Conservation (phyloP, 2,888 invertebrate species). For the Anoplius nigerrimus region DNA sequence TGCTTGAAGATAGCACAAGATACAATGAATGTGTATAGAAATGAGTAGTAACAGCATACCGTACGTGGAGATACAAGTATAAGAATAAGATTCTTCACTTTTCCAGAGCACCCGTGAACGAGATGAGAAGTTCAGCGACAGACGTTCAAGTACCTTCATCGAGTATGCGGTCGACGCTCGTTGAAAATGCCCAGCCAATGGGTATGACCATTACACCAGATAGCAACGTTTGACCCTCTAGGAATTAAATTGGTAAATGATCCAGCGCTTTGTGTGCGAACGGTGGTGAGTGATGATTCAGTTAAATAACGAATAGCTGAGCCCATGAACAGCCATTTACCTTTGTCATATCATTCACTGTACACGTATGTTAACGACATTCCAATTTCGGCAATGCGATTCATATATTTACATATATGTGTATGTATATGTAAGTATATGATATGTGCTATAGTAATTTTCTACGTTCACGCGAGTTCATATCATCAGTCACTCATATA, state of each 20-base stretch:
- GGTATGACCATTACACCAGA: constrained; percentile 84
- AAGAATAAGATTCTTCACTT: not conserved
- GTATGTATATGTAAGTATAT: too few species aligned
- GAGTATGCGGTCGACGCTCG: constrained; percentile 84
- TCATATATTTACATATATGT: too few species aligned
- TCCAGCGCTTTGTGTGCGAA: constrained; percentile 31
- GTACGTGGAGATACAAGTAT: not conserved
- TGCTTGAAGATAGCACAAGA: too few species aligned
- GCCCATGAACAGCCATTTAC: constrained; percentile 41
- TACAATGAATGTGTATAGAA: too few species aligned
- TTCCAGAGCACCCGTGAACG: constrained; percentile 84
- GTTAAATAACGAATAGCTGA: constrained; percentile 36
- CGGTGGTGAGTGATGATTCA: constrained; percentile 41
- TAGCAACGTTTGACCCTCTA: constrained; percentile 80
- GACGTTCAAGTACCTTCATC: constrained; percentile 68
- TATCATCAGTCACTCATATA: not conserved
- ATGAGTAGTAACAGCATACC: not conserved
- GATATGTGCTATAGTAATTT: not conserved
- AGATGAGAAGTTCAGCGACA: constrained; percentile 84
- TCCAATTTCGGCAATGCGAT: constrained; percentile 4
- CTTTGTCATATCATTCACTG: constrained; percentile 12
- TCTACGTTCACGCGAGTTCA: not conserved
- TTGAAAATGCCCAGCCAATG: constrained; percentile 88
- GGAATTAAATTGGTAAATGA: constrained; percentile 43
- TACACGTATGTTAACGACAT: constrained; percentile 5